Evolutionary conservation across 2,888 invertebrate species (phyloP).

Genomic region (Ormyrus thymus): DNA sequence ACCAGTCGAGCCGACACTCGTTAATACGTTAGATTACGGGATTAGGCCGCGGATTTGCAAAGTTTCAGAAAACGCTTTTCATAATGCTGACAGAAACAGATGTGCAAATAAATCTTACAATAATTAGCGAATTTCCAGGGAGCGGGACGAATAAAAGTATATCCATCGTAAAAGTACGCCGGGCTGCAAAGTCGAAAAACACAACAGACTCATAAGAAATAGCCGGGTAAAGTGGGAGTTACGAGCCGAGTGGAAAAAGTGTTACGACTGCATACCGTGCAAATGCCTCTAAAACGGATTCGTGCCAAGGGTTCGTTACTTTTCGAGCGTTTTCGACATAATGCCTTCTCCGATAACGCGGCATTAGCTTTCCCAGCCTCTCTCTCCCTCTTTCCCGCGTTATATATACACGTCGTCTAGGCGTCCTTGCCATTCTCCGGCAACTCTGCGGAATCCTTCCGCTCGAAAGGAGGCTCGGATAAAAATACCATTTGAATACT

Average conservation of each 20-base stretch:
- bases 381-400: slow-evolving; percentile 18
- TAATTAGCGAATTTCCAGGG: not conserved
- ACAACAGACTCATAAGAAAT: slow-evolving; percentile 59
- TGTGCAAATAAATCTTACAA: not conserved
- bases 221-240: slow-evolving; percentile 57
- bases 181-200: slow-evolving; percentile 29
- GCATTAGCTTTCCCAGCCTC: slow-evolving; percentile 62
- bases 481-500: slow-evolving; percentile 74
- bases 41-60: too few relatives aligned
- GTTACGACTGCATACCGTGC: slow-evolving; percentile 61
- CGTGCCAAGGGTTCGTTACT: slow-evolving; percentile 64
- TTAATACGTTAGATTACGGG: too few relatives aligned
- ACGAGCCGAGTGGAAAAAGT: slow-evolving; percentile 58
- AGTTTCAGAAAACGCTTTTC: not conserved
- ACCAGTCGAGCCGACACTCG: too few relatives aligned
- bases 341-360: slow-evolving; percentile 67
- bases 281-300: slow-evolving; percentile 64
- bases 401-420: slow-evolving; percentile 46
- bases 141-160: slow-evolving; percentile 24
- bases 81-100: not conserved
- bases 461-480: slow-evolving; percentile 69
- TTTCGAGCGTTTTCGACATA: slow-evolving; percentile 64
- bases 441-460: slow-evolving; percentile 66
- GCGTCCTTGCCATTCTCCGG: slow-evolving; percentile 55
- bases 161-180: slow-evolving; percentile 27